Conservation (phyloP, 2,797 vertebrate genomes). For the Pseudochirops corinnae region DNA sequence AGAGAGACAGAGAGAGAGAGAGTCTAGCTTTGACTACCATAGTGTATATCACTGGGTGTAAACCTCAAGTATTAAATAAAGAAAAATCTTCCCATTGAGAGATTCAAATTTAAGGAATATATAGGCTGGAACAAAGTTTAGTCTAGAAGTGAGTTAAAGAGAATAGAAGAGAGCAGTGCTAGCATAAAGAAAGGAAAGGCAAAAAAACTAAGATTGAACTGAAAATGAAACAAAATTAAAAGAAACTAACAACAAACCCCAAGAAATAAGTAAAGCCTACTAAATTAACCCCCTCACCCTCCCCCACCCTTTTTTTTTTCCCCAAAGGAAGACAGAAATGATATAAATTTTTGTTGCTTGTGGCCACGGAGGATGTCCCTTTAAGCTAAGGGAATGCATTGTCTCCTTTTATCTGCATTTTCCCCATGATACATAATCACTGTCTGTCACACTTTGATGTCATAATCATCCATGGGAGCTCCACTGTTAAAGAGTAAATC, state of each 20-base stretch:
- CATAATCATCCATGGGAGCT: slow-evolving; percentile 86
- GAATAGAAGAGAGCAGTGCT: not conserved
- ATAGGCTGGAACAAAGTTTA: not conserved
- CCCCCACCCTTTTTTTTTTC: slow-evolving; percentile 49
- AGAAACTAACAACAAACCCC: slow-evolving; percentile 64
- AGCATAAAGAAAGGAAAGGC: not conserved
- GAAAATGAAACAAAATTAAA: slow-evolving; percentile 38
- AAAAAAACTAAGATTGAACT: not conserved
- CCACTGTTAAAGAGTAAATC: slow-evolving; percentile 85
- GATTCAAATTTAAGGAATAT: not conserved
- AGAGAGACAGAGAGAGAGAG: too few relatives aligned
- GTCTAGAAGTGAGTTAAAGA: not conserved
- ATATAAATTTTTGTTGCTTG: slow-evolving; percentile 73
- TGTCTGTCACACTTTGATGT: slow-evolving; percentile 89
- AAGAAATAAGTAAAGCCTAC: slow-evolving; percentile 64
- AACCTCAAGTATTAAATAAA: not conserved
- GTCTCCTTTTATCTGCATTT: slow-evolving; percentile 82
- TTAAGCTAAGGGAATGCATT: slow-evolving; percentile 84
- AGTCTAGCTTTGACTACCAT: not conserved
- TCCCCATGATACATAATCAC: slow-evolving; percentile 84
- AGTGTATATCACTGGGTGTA: not conserved
- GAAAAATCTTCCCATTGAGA: not conserved
- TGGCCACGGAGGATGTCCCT: slow-evolving; percentile 78
- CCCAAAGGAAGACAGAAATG: slow-evolving; percentile 68
- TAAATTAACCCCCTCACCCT: slow-evolving; percentile 56